phyloP scores from a whole-genome alignment of 2,888 invertebrate species.

The Minunthozetes semirufus region DNA sequence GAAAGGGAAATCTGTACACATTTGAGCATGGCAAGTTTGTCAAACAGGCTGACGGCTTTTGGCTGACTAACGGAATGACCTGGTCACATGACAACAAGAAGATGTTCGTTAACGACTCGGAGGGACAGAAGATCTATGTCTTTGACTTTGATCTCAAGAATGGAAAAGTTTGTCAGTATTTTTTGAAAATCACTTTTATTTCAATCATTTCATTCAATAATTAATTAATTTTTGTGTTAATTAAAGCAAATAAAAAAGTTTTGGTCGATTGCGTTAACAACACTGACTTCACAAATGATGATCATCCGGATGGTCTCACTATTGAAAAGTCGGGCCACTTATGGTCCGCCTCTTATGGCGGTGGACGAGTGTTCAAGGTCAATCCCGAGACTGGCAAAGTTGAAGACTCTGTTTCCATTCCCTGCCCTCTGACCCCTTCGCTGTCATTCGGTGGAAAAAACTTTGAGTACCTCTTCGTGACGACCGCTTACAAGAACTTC shows the following conservation, averaged over 20 bases:
- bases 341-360: slow-evolving; percentile 33
- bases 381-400: slow-evolving; percentile 47
- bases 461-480: background rate
- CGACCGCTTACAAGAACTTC: slow-evolving; percentile 17
- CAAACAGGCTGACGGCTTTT: slow-evolving; percentile 23
- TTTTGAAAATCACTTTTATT: no score
- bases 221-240: no score
- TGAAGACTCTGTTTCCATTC: background rate
- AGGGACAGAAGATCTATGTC: slow-evolving; percentile 33
- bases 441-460: background rate
- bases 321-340: slow-evolving; percentile 19
- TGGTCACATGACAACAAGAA: slow-evolving; percentile 25
- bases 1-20: slow-evolving; percentile 19
- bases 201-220: no score
- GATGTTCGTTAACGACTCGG: slow-evolving; percentile 36
- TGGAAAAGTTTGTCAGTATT: slow-evolving; percentile 25
- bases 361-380: slow-evolving; percentile 48
- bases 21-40: background rate
- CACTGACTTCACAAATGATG: slow-evolving; percentile 6
- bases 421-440: slow-evolving; percentile 7
- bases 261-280: slow-evolving; percentile 17
- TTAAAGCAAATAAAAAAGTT: slow-evolving; percentile 25
- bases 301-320: slow-evolving; percentile 36
- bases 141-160: slow-evolving; percentile 31
- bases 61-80: slow-evolving; percentile 35